Base-by-base conservation (phyloP, 1,140 invertebrate genomes). In the Araneus ventricosus region DNA sequence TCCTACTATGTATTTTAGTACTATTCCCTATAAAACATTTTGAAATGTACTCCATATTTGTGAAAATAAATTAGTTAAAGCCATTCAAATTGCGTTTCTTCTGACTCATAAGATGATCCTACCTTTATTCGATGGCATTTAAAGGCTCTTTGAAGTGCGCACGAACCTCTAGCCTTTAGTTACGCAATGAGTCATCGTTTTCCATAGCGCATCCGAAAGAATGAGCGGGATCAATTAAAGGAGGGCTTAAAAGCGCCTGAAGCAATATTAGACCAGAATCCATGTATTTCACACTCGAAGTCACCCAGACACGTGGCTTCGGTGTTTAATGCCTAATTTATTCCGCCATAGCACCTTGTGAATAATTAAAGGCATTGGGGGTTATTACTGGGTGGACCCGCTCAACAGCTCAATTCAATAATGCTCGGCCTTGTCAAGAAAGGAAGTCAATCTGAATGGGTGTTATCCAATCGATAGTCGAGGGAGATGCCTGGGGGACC, bases 391-490 rank as follows among this genome's bases (percentile, higher is more conserved):
- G 41, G 37, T 41, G n/a, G 82, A 8, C 10, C 90, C 41, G 63
- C 41, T 92, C 90, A 86, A 45, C 82, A 61, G n/a, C 90, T 92
- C 80, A 92, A 92, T 92, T 92, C 82, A 92, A 92, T 92, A 92
- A 92, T 85, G 52, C 45, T 82, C 79, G 79, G 22, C 30, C 90
- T 63, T 75, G 80, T 67, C 39, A 85, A 75, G 82, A 92, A 92
- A 86, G 90, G 90, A 86, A 92, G 79, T 86, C 90, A 86, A 92
- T 92, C 90, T 92, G 90, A 92, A 92, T 92, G 90, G 41, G 82
- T 86, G 90, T 92, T 67, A 92, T 70, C 57, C 90, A 70, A 92
- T 92, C 90, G 90, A 92, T 92, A 63, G 59, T 30, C 7, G n/a
- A 82, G 59, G 57, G 34, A 84, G 37, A 10, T 27, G 82, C 59